Conservation (phyloP, 2,888 invertebrate species). For the Nasonovia ribisnigri region DNA sequence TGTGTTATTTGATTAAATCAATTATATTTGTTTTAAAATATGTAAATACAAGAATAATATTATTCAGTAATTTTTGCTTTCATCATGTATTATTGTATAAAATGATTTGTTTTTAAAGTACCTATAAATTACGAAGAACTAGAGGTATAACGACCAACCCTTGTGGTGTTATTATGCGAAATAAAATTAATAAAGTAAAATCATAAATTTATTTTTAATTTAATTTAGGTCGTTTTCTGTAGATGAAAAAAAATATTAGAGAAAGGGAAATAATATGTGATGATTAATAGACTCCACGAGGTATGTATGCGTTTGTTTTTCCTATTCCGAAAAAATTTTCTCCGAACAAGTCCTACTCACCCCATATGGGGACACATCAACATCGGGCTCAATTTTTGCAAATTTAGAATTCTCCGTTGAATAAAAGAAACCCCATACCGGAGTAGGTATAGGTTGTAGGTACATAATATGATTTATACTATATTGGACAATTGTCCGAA, state of each 20-base stretch:
- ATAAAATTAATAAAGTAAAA: not conserved
- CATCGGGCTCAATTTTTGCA: not conserved
- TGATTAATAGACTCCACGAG: not conserved
- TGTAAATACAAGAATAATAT: not conserved
- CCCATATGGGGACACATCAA: not conserved
- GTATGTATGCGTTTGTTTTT: not conserved
- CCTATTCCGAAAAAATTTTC: not conserved
- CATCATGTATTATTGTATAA: not conserved
- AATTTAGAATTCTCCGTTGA: not conserved
- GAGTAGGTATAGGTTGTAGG: not conserved
- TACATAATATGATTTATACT: not conserved
- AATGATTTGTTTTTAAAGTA: conserved; percentile 7
- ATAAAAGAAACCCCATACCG: not conserved
- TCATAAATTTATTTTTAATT: not conserved
- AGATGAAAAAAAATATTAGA: not conserved
- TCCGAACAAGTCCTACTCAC: not conserved
- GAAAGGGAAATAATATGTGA: not conserved
- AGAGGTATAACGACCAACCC: not conserved
- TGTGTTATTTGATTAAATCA: not conserved
- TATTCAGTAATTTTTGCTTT: not conserved
- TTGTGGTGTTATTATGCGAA: not conserved
- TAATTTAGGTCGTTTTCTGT: not conserved
- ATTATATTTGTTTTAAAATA: not conserved
- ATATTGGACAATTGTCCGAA: not conserved
- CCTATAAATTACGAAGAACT: not conserved